Evolutionary conservation across 2,888 invertebrate genomes (phyloP).

Genomic region (Drosophila cyrtoloma): DNA sequence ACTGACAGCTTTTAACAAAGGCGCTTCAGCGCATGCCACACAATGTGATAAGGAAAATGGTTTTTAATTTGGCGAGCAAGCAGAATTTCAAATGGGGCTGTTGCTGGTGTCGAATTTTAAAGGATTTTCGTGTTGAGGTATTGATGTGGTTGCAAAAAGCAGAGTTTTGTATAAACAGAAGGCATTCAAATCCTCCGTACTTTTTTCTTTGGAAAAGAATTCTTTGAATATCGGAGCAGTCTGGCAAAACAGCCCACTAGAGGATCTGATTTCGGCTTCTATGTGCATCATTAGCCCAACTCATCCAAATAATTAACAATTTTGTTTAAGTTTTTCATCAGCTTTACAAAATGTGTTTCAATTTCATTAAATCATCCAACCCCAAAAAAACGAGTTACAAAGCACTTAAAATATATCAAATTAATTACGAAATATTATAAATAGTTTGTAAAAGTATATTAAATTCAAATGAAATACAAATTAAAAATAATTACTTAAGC

Average conservation of each 20-base stretch:
- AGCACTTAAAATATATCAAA: not conserved
- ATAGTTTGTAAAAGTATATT: not conserved
- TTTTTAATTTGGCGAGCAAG: slow-evolving; percentile 6
- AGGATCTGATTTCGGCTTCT: not conserved
- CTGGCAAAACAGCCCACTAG: not conserved
- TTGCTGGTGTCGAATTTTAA: not conserved
- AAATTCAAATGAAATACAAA: not conserved
- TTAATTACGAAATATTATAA: not conserved
- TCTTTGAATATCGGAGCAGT: not conserved
- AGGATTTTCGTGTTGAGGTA: not conserved
- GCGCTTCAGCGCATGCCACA: slow-evolving; percentile 16
- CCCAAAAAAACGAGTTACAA: not conserved
- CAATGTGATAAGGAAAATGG: slow-evolving; percentile 22
- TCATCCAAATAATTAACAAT: not conserved
- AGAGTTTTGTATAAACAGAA: not conserved
- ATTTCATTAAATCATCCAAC: not conserved
- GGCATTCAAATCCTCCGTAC: too few relatives aligned
- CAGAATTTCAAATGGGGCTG: not conserved
- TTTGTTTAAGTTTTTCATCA: not conserved
- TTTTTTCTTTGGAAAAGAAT: not conserved
- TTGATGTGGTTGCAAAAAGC: not conserved
- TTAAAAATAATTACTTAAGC: not conserved
- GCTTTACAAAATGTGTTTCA: not conserved
- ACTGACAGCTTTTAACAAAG: slow-evolving; percentile 28
- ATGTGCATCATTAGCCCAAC: not conserved